Conservation (phyloP, 2,888 invertebrate species). For the Bedellia somnulentella region DNA sequence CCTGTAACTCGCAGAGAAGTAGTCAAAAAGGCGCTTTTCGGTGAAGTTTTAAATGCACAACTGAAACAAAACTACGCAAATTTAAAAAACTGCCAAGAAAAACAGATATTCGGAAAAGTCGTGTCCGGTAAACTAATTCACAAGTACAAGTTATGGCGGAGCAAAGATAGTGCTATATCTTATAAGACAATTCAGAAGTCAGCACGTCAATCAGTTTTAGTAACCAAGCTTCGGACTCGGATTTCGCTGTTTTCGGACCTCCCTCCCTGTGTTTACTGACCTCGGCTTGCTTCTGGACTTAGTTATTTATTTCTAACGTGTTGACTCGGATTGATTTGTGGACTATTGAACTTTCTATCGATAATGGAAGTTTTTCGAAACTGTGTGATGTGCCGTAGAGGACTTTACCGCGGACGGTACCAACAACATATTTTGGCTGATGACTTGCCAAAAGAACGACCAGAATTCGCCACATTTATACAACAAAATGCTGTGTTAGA, state of each 20-base stretch:
- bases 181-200: slow-evolving; percentile 10
- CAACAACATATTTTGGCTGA: too few relatives aligned
- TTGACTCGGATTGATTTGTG: too few relatives aligned
- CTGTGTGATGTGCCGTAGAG: too few relatives aligned
- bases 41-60: slow-evolving; percentile 11
- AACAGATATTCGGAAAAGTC: slow-evolving; percentile 9
- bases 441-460: too few relatives aligned
- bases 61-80: slow-evolving; percentile 10
- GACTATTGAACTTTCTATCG: too few relatives aligned
- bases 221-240: slow-evolving; percentile 6
- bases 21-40: slow-evolving; percentile 10
- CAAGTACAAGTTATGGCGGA: slow-evolving; percentile 7
- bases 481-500: too few relatives aligned
- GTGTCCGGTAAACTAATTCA: slow-evolving; percentile 8
- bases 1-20: slow-evolving; percentile 11
- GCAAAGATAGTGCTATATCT: slow-evolving; percentile 8
- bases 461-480: too few relatives aligned
- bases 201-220: slow-evolving; percentile 3
- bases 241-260: slow-evolving; percentile 7
- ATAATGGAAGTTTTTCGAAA: too few relatives aligned
- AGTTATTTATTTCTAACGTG: too few relatives aligned
- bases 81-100: slow-evolving; percentile 9
- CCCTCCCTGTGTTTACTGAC: too few relatives aligned
- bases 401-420: too few relatives aligned
- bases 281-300: too few relatives aligned